These are phyloP conservation scores for rat (Rattus norvegicus) DNA, from an alignment of 2,113 vertebrate genomes.

Conservation along the genomic window DNA sequence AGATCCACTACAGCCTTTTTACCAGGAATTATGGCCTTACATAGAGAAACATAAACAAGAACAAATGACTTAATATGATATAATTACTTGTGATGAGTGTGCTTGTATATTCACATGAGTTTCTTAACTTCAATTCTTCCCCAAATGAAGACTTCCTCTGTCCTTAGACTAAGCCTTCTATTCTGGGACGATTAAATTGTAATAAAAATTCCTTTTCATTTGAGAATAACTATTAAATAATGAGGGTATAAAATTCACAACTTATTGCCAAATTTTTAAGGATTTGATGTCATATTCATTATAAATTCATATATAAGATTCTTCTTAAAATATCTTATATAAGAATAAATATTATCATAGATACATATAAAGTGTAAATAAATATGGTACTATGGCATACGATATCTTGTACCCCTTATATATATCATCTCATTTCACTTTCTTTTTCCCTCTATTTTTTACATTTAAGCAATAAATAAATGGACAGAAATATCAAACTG, in stretches of 20 bases:
- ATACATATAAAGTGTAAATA: not conserved
- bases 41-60: not conserved
- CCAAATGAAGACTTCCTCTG: not conserved
- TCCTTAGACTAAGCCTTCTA: not conserved
- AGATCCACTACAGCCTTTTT: accelerated
- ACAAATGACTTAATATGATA: not conserved
- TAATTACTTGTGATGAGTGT: not conserved
- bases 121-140: not conserved
- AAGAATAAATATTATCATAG: not conserved
- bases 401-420: not conserved
- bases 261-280: not conserved
- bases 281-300: not conserved
- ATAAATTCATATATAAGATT: not conserved
- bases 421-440: not conserved
- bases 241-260: not conserved
- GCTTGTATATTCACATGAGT: not conserved
- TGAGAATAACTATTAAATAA: not conserved
- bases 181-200: not conserved
- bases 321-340: not conserved
- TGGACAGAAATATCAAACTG: not conserved
- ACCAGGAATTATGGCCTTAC: not conserved
- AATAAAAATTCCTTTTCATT: not conserved
- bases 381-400: not conserved
- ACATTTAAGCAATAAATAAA: not conserved
- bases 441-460: too few species aligned